Base-by-base conservation (phyloP, 2,888 invertebrate species). In the Diplolepis rosae region DNA sequence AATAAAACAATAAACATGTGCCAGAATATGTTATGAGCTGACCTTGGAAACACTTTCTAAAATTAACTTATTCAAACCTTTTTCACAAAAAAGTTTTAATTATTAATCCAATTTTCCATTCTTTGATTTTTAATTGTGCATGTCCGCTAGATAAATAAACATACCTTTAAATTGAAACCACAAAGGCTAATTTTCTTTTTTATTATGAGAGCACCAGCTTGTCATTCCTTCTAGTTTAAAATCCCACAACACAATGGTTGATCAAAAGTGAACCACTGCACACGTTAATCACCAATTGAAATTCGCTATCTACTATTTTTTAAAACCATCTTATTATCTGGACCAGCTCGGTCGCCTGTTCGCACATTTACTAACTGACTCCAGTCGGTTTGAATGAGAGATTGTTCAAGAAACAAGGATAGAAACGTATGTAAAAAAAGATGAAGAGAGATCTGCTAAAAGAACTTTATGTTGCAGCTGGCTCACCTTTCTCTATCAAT, bases 291-390 rank as follows among this genome's bases (percentile, higher is more conserved):
- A 7, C 9, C 4, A 7, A 22, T 39, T 22, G 4, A 0, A 4
- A 18, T 39, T 24, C n/a, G 39, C 24, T 24, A 24, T 39, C n/a
- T n/a, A n/a, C n/a, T n/a, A n/a, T n/a, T n/a, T n/a, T n/a, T 61
- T 39, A 39, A 61, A 27, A n/a, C 24, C 61, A 61, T 61, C 61
- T 61, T n/a, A 39, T 39, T 39, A 61, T 27, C 15, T 61, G 61
- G 61, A 39, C 39, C 61, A 61, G 56, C 56, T 24, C 56, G 35
- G 22, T 61, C 13, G 24, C n/a, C 11, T 56, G 24, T 24, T 39
- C 61, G 39, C 24, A 61, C 61, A 61, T 61, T 61, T n/a, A 22
- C 32, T 56, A 56, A 61, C 61, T 39, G 39, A 61, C 15, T 24
- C 24, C 4, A 35, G 39, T 39, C 39, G 22, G 13, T 39, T 22